Percentiles rank a stretch among this genome's conserved stretches.
phyloP scores from a whole-genome alignment of 2,797 vertebrate genomes.

The Remorina albescens region DNA sequence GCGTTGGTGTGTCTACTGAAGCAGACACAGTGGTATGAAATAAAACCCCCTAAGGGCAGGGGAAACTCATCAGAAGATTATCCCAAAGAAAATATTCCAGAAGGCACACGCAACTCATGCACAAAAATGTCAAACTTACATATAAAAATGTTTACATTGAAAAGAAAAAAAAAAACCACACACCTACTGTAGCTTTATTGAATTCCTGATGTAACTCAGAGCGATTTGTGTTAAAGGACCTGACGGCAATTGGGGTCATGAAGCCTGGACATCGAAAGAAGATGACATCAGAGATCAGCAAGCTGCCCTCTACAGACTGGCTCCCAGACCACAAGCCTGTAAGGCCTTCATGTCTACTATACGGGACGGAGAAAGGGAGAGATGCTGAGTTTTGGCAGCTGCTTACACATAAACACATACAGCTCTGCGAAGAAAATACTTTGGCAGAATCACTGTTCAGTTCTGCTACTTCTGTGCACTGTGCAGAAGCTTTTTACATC shows the following conservation, averaged over 20 bases:
- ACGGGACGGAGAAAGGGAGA: not conserved
- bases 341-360: constrained; percentile 66
- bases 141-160: constrained; percentile 43
- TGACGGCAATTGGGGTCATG: constrained; percentile 96
- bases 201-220: constrained; percentile 46
- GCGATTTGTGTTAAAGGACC: constrained; percentile 86
- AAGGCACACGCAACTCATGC: constrained; percentile 38
- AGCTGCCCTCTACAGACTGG: constrained; percentile 91
- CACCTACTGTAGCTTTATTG: constrained; percentile 3
- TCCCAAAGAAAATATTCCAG: constrained; percentile 52
- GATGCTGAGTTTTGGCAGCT: constrained; percentile 21
- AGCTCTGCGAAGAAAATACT: constrained; percentile 23
- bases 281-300: constrained; percentile 94
- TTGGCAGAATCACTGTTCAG: not conserved
- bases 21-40: constrained; percentile 57
- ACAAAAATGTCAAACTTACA: constrained; percentile 41
- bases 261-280: constrained; percentile 99
- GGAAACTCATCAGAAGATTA: constrained; percentile 56
- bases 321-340: constrained; percentile 95
- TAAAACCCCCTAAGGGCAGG: constrained; percentile 37
- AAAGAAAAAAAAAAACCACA: constrained; percentile 11
- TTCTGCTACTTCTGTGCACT: not conserved
- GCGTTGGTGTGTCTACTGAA: constrained; percentile 42
- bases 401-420: not conserved
- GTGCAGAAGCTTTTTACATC: not conserved